Percentiles rank a stretch among this genome's conserved stretches.
Evolutionary conservation across 2,888 invertebrate genomes (phyloP).

Genomic region (Catonia carolina): DNA sequence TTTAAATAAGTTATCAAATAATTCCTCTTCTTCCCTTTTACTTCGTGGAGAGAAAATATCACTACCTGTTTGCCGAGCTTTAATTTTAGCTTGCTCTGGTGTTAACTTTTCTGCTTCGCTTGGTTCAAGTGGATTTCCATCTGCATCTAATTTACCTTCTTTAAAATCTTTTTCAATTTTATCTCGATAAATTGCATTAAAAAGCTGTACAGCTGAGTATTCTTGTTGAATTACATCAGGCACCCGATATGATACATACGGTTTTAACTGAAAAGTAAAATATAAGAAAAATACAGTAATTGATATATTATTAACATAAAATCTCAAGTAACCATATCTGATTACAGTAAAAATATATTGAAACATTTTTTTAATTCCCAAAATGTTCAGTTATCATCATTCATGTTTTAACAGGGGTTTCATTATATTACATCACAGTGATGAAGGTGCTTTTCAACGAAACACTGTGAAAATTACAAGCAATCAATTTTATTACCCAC

Average conservation of each 20-base stretch:
- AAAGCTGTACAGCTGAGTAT: conserved; percentile 77
- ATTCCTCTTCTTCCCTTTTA: conserved; percentile 20
- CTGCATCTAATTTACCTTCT: conserved; percentile 58
- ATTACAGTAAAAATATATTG: no score
- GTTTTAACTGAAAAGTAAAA: conserved; percentile 67
- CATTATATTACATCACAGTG: no score
- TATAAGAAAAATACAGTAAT: conserved; percentile 26
- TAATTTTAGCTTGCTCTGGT: conserved; percentile 61
- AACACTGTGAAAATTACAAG: no score
- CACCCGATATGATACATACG: conserved; percentile 85
- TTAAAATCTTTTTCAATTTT: conserved; percentile 74
- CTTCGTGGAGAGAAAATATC: conserved; percentile 57
- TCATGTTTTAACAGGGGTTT: no score
- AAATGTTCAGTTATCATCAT: no score
- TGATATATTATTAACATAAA: neutral
- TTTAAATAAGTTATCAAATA: neutral
- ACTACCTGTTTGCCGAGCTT: conserved; percentile 68
- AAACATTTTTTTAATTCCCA: no score
- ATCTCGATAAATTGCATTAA: conserved; percentile 68
- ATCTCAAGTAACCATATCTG: neutral
- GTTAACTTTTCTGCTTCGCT: conserved; percentile 64
- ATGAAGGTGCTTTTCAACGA: no score
- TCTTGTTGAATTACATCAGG: conserved; percentile 68
- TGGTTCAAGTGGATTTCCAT: conserved; percentile 63
- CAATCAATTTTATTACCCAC: no score